These are phyloP conservation scores for Ptilonorhynchus violaceus DNA, from an alignment of 2,113 vertebrate genomes.

Conservation along the genomic window DNA sequence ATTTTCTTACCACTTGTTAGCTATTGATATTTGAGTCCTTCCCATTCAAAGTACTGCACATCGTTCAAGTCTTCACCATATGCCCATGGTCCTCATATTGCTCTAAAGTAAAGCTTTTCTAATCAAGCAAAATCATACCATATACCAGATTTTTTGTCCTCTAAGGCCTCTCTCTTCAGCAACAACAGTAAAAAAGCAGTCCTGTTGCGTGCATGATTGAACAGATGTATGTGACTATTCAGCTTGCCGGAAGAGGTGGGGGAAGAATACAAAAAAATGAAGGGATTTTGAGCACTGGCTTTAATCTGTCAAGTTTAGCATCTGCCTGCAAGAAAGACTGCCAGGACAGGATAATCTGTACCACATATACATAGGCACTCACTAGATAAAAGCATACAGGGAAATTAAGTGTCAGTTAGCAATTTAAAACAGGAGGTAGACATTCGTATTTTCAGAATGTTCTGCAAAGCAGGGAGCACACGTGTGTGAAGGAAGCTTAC, in stretches of 20 bases:
- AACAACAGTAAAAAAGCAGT: not conserved
- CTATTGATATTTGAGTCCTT: not conserved
- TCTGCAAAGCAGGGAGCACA: not conserved
- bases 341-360: not conserved
- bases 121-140: not conserved
- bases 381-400: not conserved
- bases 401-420: not conserved
- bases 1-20: not conserved
- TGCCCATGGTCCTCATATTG: not conserved
- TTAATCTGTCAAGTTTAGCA: not conserved
- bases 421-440: not conserved
- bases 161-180: not conserved
- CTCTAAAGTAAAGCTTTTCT: not conserved
- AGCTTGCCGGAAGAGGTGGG: not conserved
- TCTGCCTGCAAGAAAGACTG: not conserved
- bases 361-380: fast-evolving
- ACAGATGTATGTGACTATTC: not conserved
- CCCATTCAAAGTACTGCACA: not conserved
- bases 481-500: not conserved
- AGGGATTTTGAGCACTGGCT: not conserved
- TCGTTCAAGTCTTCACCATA: not conserved
- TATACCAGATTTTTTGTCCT: not conserved
- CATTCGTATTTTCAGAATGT: not conserved
- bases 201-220: not conserved
- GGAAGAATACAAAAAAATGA: not conserved